phyloP scores from a whole-genome alignment of 1,140 invertebrate species.

The Macrocentrus cingulum region DNA sequence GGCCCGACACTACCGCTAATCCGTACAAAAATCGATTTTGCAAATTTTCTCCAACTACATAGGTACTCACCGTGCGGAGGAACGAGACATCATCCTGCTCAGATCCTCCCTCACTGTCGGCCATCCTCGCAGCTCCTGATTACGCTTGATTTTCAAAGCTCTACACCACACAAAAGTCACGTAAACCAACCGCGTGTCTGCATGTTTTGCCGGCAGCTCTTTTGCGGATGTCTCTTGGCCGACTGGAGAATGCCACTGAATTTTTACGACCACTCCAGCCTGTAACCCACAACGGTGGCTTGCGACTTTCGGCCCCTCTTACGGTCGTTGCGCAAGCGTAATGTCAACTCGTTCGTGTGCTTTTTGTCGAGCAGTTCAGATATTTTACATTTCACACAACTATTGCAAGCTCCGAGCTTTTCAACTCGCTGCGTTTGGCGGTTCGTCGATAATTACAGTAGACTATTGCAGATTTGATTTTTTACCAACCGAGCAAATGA shows the following conservation, averaged over 20 bases:
- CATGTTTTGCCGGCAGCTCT: constrained; percentile 16
- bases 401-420: no score
- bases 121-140: constrained; percentile 64
- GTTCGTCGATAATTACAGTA: no score
- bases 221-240: constrained; percentile 5
- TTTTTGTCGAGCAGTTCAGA: no score
- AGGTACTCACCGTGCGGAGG: constrained; percentile 83
- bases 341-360: background rate
- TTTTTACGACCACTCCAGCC: background rate
- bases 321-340: background rate
- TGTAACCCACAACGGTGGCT: background rate
- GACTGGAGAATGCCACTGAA: constrained; percentile 16
- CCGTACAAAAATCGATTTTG: background rate
- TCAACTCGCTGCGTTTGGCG: no score
- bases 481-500: no score
- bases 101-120: constrained; percentile 87
- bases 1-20: background rate
- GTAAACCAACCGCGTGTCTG: constrained; percentile 23
- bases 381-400: no score
- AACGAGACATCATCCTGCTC: constrained; percentile 99
- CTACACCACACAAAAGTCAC: constrained; percentile 17
- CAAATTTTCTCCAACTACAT: no score
- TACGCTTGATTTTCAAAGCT: background rate
- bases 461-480: no score
- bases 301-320: background rate